Conservation (phyloP, 2,797 vertebrate genomes). For the Pseudomugil tenellus region DNA sequence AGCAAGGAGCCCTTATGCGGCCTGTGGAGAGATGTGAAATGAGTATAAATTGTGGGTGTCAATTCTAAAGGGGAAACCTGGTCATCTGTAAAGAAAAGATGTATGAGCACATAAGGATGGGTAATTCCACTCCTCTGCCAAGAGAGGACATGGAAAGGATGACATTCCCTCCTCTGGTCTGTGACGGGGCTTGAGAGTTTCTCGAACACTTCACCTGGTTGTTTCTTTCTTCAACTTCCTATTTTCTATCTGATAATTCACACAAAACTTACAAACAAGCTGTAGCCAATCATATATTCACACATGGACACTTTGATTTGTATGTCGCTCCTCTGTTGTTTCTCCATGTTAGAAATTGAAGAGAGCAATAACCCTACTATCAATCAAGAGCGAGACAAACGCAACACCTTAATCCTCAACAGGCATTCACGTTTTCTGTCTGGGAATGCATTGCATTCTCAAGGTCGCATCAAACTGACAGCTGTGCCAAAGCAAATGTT, state of each 20-base stretch:
- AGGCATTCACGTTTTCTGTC: conserved; percentile 59
- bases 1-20: conserved; percentile 67
- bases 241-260: conserved; percentile 34
- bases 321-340: conserved; percentile 37
- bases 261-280: conserved; percentile 23
- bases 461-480: conserved; percentile 77
- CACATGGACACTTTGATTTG: conserved; percentile 38
- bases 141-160: conserved; percentile 62
- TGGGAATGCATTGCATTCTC: conserved; percentile 49
- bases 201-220: conserved; percentile 23
- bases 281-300: conserved; percentile 3
- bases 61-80: conserved; percentile 80
- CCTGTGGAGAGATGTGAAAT: conserved; percentile 77
- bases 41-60: conserved; percentile 87
- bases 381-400: conserved; percentile 72
- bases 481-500: conserved; percentile 77
- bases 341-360: conserved; percentile 49
- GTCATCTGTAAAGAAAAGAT: conserved; percentile 85
- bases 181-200: conserved; percentile 63
- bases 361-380: conserved; percentile 65
- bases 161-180: conserved; percentile 74
- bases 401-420: conserved; percentile 57
- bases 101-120: conserved; percentile 80
- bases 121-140: conserved; percentile 77
- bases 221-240: conserved; percentile 12